These are phyloP conservation scores for Fratercula arctica DNA, from an alignment of 2,797 vertebrate genomes.

Conservation along the genomic window DNA sequence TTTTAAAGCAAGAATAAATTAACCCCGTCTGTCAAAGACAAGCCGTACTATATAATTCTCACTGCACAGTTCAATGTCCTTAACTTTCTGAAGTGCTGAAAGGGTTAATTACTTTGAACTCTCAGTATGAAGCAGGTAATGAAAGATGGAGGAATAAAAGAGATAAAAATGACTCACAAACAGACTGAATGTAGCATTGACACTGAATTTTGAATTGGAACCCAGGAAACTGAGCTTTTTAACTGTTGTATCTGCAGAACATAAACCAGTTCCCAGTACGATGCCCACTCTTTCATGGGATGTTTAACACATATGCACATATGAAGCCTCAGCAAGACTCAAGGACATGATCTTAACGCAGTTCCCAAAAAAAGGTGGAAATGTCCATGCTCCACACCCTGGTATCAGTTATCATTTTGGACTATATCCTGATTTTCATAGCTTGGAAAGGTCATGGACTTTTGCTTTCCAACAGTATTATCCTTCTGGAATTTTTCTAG, in stretches of 20 bases:
- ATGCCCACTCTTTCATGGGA: too few relatives aligned
- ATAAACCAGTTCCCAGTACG: rapidly evolving
- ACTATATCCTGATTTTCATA: not conserved
- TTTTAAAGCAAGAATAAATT: not conserved
- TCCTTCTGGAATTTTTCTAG: not conserved
- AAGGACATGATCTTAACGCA: not conserved
- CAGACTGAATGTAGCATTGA: not conserved
- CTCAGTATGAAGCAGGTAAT: not conserved
- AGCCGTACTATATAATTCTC: not conserved
- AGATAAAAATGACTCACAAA: not conserved
- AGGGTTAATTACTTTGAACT: slow-evolving; percentile 9
- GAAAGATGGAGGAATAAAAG: not conserved
- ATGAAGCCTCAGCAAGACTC: not conserved
- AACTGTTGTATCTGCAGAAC: not conserved
- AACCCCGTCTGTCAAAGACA: not conserved
- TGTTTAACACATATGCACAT: rapidly evolving
- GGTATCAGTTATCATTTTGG: not conserved
- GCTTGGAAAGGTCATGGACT: not conserved
- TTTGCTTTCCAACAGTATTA: not conserved
- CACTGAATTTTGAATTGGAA: not conserved
- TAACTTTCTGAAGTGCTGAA: not conserved
- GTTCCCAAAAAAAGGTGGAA: not conserved
- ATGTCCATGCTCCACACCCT: rapidly evolving
- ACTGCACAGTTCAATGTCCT: not conserved
- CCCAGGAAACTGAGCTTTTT: not conserved